Evolutionary conservation across 2,113 vertebrate species (phyloP), one percentile per base, ranked within the genome.

Genomic region (Tricholaema leucomelas): DNA sequence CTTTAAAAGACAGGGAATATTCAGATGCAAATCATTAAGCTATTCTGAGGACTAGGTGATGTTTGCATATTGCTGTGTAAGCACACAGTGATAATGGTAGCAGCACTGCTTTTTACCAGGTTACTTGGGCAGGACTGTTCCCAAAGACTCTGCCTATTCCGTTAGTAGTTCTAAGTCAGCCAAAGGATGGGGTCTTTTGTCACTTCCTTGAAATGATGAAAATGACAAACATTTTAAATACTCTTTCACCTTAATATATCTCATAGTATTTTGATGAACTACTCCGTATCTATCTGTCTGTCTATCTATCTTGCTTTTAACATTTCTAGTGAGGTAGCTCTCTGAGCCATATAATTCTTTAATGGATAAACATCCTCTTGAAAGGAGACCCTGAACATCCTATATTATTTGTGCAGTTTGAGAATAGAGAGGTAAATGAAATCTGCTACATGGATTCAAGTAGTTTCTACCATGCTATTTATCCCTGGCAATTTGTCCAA

Each of bases 401-500:
- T 77, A 21, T 24, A 33, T 76, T 85, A 16, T 35, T 74, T 67
- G 14, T 58, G 85, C 65, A 88, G 55, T 50, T 9, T 81, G 46
- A 91, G 60, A 74, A 79, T 3, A 64, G 63, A 84, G 50, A 77
- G 61, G 24, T 82, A 69, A 87, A 52, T 48, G 30, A 79, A 87
- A 79, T 73, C 33, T 85, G 31, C 61, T 61, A 15, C 1, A 0
- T 63, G 60, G 38, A 71, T 81, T 86, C 0, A 0, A 55, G 25
- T 33, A 60, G n/a, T 63, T 92, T 87, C 74, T 87, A 12, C 65
- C 3, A 6, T 31, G 15, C 44, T 74, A 9, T 69, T 78, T 94
- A 55, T 83, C 46, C 23, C 4, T 61, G 66, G 81, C 46, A 60
- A 60, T 94, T 94, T 93, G 86, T 88, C 87, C 91, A 78, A 91